Evolutionary conservation across 2,888 invertebrate species (phyloP).

Genomic region (Acleris emargana): DNA sequence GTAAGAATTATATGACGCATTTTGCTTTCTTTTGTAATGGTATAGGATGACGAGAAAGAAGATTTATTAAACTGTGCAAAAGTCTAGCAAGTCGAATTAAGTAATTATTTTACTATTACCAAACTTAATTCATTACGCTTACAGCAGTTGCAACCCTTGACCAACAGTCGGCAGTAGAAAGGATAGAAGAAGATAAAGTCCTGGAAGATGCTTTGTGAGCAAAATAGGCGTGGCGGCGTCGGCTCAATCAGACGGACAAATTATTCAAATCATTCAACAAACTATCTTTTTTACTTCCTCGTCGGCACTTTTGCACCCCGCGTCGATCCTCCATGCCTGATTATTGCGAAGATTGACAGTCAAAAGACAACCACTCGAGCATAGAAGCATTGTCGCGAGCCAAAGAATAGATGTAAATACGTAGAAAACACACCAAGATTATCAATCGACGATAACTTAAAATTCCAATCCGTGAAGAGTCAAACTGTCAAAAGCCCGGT

Average conservation of each 20-base stretch:
- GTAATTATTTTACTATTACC: too few relatives aligned
- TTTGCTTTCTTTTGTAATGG: too few relatives aligned
- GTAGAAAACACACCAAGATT: constrained; percentile 43
- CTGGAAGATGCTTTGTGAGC: constrained; percentile 20
- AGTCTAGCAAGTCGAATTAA: too few relatives aligned
- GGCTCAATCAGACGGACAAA: constrained; percentile 46
- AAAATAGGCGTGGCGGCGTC: constrained; percentile 46
- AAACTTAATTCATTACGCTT: too few relatives aligned
- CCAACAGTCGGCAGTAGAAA: constrained; percentile 21
- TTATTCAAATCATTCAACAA: constrained; percentile 51
- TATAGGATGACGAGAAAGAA: too few relatives aligned
- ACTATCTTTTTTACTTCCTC: constrained; percentile 46
- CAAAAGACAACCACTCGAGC: constrained; percentile 39
- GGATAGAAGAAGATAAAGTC: constrained; percentile 13
- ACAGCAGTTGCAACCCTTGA: neutral
- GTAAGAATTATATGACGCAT: too few relatives aligned
- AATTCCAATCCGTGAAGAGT: constrained; percentile 68
- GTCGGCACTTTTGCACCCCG: constrained; percentile 49
- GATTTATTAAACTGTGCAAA: too few relatives aligned
- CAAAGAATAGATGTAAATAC: constrained; percentile 11
- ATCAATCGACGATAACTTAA: constrained; percentile 63
- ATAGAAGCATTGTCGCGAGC: constrained; percentile 27
- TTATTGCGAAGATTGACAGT: constrained; percentile 50
- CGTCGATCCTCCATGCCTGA: constrained; percentile 47
- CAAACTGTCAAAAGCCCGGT: constrained; percentile 69